Conservation (phyloP, 2,888 invertebrate species). For the Cerastis leucographa region DNA sequence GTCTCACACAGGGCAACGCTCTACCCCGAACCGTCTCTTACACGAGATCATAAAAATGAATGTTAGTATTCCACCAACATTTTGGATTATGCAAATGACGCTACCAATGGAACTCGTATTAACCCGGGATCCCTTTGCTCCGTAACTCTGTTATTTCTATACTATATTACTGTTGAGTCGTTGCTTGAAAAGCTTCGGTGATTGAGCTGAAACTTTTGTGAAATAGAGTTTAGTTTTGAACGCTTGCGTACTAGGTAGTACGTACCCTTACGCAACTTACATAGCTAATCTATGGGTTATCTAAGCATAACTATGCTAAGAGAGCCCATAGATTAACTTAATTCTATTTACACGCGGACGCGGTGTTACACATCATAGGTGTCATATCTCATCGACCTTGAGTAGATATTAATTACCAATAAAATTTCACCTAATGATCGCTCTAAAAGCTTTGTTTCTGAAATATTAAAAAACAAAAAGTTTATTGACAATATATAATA, state of each 20-base stretch:
- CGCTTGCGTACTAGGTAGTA: background rate
- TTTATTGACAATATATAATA: too few species aligned
- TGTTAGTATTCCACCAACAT: constrained; percentile 61
- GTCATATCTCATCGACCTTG: too few species aligned
- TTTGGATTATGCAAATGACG: constrained; percentile 62
- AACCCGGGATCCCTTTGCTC: constrained; percentile 53
- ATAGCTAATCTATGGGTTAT: too few species aligned
- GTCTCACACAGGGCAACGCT: constrained; percentile 45
- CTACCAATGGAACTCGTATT: constrained; percentile 59
- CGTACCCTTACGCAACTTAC: too few species aligned
- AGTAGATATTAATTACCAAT: background rate
- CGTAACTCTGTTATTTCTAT: constrained; percentile 50
- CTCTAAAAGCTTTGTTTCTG: background rate
- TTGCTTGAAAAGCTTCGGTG: constrained; percentile 22
- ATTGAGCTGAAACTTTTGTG: constrained; percentile 25
- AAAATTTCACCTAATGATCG: background rate
- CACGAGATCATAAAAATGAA: constrained; percentile 61
- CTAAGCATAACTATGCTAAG: too few species aligned
- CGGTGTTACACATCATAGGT: background rate
- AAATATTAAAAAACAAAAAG: too few species aligned
- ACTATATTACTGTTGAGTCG: constrained; percentile 33
- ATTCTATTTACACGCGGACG: background rate
- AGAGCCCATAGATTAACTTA: background rate
- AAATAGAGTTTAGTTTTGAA: background rate
- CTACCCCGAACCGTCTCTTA: constrained; percentile 41